Base-by-base conservation (phyloP, 30 jellyfish, hydroid and myxozoan species). In the Hydractinia symbiolongicarpus region DNA sequence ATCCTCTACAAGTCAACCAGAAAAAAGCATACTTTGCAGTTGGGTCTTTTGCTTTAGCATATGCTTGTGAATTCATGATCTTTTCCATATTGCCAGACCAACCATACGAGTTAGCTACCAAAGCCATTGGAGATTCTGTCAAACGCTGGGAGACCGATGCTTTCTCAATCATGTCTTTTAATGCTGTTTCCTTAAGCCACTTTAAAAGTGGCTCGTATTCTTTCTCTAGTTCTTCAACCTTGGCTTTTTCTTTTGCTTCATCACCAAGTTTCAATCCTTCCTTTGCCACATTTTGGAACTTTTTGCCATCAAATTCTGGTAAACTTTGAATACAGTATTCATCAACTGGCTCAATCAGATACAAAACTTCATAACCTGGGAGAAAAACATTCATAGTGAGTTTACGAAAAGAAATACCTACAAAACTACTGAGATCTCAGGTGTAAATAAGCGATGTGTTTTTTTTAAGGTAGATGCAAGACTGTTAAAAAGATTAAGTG, bases 71-170 rank as follows among this genome's bases (percentile, higher is more conserved):
- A 57, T 90, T 94, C 97, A 95, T 87, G 61, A 95, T 95, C 66
- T 98, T 85, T 78, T 95, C 99, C 99, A 95, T 95, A 72, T 95
- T 95, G 19, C 98, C 99, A 51, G 99, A 89, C 97, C 96, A 95
- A 4, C 99, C 99, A 77, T 89, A 89, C 44, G 97, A 87, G 72
- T 95, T 87, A 0, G 99, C 99, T 76, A 95, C 98, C 50, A 95
- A 83, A 50, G 97, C 97, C 84, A 96, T 90, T 56, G 99, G 96
- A 9, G 98, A 86, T 66, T 89, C 94, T 49, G 97, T 87, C 74
- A 94, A 81, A 66, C 99, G 93, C 21, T 86, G 96, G 11, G 99
- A 94, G 13, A 94, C 60, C 0, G 97, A 83, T 20, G 97, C 99
- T 83, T 89, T 90, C 81, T 89, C 99, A 54, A 94, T 90, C 67